Conservation (phyloP, 2,888 invertebrate genomes). For the Phengaris alcon region DNA sequence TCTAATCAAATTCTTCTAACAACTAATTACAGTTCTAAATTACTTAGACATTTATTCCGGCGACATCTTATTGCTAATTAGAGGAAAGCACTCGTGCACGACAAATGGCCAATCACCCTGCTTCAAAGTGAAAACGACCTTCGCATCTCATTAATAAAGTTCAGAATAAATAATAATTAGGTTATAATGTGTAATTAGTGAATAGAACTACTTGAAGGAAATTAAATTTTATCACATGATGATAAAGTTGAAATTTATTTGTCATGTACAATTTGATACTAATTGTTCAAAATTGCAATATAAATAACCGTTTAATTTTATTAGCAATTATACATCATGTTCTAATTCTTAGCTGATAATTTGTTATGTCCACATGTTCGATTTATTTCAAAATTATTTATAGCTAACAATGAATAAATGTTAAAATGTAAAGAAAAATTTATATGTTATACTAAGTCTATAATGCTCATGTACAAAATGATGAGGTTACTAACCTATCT, state of each 20-base stretch:
- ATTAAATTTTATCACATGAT: not conserved
- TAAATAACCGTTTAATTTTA: slow-evolving; percentile 23
- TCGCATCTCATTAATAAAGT: not conserved
- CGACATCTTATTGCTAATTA: slow-evolving; percentile 37
- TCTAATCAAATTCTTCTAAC: slow-evolving; percentile 1
- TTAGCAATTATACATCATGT: slow-evolving; percentile 16
- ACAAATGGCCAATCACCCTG: slow-evolving; percentile 10
- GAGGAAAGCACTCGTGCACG: slow-evolving; percentile 33
- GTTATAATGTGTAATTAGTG: slow-evolving; percentile 7
- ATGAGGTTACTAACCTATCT: no score
- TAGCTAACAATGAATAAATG: not conserved
- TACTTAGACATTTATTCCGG: slow-evolving; percentile 35
- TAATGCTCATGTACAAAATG: no score
- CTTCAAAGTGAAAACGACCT: not conserved
- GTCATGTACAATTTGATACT: not conserved
- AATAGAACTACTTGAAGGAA: not conserved
- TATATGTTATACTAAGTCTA: no score
- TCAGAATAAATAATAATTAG: not conserved
- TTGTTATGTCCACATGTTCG: not conserved
- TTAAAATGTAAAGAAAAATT: not conserved
- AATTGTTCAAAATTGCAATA: slow-evolving; percentile 23
- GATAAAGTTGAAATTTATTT: not conserved
- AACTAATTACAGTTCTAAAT: slow-evolving; percentile 20
- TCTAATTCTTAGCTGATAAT: slow-evolving; percentile 15
- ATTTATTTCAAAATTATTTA: not conserved